phyloP scores from a whole-genome alignment of 2,797 vertebrate genomes.

The Muraenolepis orangiensis region DNA sequence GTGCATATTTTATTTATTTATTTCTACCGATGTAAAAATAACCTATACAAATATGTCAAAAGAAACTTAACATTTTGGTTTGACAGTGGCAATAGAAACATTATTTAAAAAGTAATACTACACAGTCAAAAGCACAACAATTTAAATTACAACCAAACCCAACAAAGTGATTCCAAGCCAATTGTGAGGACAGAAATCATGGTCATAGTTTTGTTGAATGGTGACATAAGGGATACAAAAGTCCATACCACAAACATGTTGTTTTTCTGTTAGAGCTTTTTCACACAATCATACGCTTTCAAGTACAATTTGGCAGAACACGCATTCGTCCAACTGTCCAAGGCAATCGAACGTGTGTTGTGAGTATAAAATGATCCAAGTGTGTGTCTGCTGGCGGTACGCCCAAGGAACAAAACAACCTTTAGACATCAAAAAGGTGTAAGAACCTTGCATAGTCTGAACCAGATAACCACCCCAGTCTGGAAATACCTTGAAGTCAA shows the following conservation, averaged over 20 bases:
- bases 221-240: conserved; percentile 28
- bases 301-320: conserved; percentile 58
- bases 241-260: conserved; percentile 16
- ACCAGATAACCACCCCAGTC: conserved; percentile 9
- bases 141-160: conserved; percentile 50
- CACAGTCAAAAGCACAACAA: conserved; percentile 48
- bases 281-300: conserved; percentile 37
- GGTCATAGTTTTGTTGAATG: conserved; percentile 18
- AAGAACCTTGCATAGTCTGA: conserved; percentile 11
- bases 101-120: conserved; percentile 48
- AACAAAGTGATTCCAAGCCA: conserved; percentile 37
- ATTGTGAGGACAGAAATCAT: conserved; percentile 29
- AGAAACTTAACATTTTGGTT: conserved; percentile 39
- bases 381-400: conserved; percentile 35
- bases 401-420: conserved; percentile 35
- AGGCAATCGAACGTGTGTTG: conserved; percentile 33
- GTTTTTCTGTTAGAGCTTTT: not conserved
- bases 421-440: conserved; percentile 31
- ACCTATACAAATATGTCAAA: conserved; percentile 39
- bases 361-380: conserved; percentile 35
- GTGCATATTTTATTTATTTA: conserved; percentile 53
- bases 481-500: conserved; percentile 23
- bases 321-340: conserved; percentile 41
- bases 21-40: conserved; percentile 64
- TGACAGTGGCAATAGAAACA: conserved; percentile 47